A percentile compares a stretch with the other conserved stretches of the same genome.
Conservation (phyloP, 2,888 invertebrate species). For the Byasa hedistus region DNA sequence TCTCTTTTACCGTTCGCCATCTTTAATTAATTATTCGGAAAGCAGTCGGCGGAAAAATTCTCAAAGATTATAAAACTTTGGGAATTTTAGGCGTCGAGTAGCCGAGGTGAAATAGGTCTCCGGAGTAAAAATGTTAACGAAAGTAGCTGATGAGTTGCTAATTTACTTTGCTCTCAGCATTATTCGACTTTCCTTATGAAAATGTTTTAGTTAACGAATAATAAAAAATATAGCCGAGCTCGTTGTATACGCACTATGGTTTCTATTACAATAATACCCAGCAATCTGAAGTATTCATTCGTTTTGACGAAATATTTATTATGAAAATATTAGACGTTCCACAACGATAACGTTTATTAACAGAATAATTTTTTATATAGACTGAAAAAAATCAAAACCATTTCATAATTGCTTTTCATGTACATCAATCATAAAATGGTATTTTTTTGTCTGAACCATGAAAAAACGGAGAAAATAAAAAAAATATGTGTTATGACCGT, state of each 20-base stretch:
- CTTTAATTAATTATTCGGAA: no score
- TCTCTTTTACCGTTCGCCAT: no score
- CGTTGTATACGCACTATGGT: not conserved
- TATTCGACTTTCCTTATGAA: constrained; percentile 6
- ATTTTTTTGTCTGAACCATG: no score
- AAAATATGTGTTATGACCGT: no score
- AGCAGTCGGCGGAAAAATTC: constrained; percentile 4
- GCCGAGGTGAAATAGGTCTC: constrained; percentile 13
- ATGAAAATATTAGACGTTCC: no score
- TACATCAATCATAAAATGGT: no score
- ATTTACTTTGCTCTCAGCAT: constrained; percentile 15
- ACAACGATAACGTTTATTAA: no score
- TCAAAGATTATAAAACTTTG: constrained; percentile 13
- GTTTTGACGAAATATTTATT: no score
- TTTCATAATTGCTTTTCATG: no score
- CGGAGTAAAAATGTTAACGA: constrained; percentile 19
- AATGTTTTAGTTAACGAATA: constrained; percentile 13
- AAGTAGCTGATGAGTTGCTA: constrained; percentile 18
- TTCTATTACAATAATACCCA: not conserved
- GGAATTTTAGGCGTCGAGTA: constrained; percentile 13
- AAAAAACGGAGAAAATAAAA: no score
- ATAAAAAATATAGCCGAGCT: not conserved
- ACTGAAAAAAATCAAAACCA: no score
- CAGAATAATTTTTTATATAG: no score
- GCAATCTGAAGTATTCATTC: not conserved